Percentiles rank a stretch among this genome's conserved stretches.
phyloP scores from a whole-genome alignment of 2,113 vertebrate genomes.

The Gasterosteus nipponicus region DNA sequence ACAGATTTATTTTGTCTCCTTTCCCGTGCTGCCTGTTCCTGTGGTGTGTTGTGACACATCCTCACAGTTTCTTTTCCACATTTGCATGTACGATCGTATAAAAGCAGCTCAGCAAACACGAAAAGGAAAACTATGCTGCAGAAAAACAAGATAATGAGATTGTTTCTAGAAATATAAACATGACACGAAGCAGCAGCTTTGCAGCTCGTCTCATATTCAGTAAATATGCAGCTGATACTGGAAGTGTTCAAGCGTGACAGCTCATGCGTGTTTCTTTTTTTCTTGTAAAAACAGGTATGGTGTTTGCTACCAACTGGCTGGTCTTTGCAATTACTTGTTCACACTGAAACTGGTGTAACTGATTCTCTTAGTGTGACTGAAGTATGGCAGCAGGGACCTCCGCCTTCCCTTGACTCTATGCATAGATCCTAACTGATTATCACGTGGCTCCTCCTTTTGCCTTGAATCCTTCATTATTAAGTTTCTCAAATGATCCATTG shows the following conservation, averaged over 20 bases:
- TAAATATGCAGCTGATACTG: not conserved
- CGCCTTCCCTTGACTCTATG: slow-evolving; percentile 12
- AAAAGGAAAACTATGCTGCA: slow-evolving; percentile 2
- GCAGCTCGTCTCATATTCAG: not conserved
- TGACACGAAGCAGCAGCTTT: not conserved
- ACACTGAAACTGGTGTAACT: slow-evolving; percentile 31
- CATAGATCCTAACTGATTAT: slow-evolving; percentile 2
- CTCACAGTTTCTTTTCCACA: slow-evolving; percentile 18
- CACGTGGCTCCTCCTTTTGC: slow-evolving; percentile 3
- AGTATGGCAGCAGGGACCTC: slow-evolving; percentile 11
- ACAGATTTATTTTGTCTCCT: slow-evolving; percentile 44
- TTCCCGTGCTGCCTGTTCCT: slow-evolving; percentile 39
- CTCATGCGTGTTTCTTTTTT: not conserved
- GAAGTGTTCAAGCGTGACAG: not conserved
- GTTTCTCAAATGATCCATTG: slow-evolving; percentile 11
- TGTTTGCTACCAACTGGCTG: slow-evolving; percentile 33
- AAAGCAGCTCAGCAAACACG: slow-evolving; percentile 28
- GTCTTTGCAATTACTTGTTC: slow-evolving; percentile 30
- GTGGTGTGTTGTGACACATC: slow-evolving; percentile 27
- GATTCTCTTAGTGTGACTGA: slow-evolving; percentile 48
- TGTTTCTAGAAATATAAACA: slow-evolving; percentile 24
- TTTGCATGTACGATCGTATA: slow-evolving; percentile 20
- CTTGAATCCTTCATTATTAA: slow-evolving; percentile 22
- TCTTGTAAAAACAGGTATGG: not conserved
- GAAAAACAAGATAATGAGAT: not conserved